Evolutionary conservation across 2,797 vertebrate species (phyloP), one percentile per base, ranked within the genome.

Genomic region (Halcyon leucocephala): DNA sequence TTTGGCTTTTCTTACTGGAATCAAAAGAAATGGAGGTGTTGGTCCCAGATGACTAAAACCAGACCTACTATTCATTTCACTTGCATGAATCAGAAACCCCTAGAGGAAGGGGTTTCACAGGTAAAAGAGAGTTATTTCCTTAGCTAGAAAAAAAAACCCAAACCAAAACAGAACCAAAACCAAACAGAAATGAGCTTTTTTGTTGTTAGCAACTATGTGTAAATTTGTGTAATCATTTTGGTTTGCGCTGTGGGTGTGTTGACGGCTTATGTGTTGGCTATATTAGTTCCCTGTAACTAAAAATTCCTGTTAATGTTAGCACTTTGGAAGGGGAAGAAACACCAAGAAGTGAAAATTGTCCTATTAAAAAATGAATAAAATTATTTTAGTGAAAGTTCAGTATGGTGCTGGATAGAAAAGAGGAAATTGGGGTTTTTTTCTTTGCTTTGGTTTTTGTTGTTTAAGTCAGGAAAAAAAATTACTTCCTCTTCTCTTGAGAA

Each of bases 181-280:
- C 24, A 49, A 49, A 49, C 48, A 26, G 4, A 66, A 5, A 14
- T 29, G 4, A 52, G 21, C 20, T 65, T 92, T 19, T 39, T 57
- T 89, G 42, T 60, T 71, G n/a, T 42, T 89, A 58, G 18, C 52
- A 74, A 13, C 31, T 41, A 24, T 1, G 0, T 49, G 6, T 7
- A 77, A 71, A 33, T 28, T 91, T 6, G 0, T 1, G 0, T 73
- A 35, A 69, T 86, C 3, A 1, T 73, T 82, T 52, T 0, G 0
- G 7, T 78, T 88, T 72, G 28, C 12, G 5, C 21, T 86, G 13
- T 54, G 81, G 57, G 2, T 69, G 13, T 35, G 57, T 49, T 61
- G 28, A 65, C 24, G 49, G 61, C 11, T 81, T 49, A 61, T 7
- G 21, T 52, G 8, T 77, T 60, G 10, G 51, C 64, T 55, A 25